Evolutionary conservation across 1,140 invertebrate species (phyloP).

Genomic region (Formica exsecta): DNA sequence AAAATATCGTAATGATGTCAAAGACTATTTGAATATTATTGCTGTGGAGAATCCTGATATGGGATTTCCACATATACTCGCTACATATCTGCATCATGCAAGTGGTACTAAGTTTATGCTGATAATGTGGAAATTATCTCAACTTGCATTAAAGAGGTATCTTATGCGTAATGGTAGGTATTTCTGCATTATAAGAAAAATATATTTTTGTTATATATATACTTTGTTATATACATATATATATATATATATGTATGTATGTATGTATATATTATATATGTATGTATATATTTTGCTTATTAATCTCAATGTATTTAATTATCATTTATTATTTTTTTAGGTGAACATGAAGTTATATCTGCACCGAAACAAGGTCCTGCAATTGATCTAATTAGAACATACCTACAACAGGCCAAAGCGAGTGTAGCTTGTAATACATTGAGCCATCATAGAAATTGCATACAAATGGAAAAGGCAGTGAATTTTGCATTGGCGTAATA

Average conservation of each 20-base stretch:
- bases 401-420: constrained; percentile 66
- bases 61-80: constrained; percentile 76
- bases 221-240: too few relatives aligned
- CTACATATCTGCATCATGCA: constrained; percentile 78
- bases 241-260: not conserved
- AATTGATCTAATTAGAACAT: constrained; percentile 67
- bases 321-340: constrained; percentile 61
- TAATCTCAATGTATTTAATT: constrained; percentile 18
- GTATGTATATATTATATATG: not conserved
- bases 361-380: constrained; percentile 66
- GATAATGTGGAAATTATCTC: constrained; percentile 82
- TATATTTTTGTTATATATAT: not conserved
- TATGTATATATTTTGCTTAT: constrained; percentile 9
- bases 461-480: constrained; percentile 63
- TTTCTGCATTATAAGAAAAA: not conserved
- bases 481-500: constrained; percentile 70
- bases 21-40: constrained; percentile 75
- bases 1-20: constrained; percentile 83
- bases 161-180: constrained; percentile 70
- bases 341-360: constrained; percentile 50
- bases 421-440: constrained; percentile 48
- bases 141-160: constrained; percentile 74
- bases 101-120: constrained; percentile 78
- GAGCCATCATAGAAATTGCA: constrained; percentile 50
- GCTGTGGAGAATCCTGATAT: constrained; percentile 79